Percentiles rank a stretch among this genome's conserved stretches.
Conservation (phyloP, 2,888 invertebrate genomes). For the Trachelus iudaicus region DNA sequence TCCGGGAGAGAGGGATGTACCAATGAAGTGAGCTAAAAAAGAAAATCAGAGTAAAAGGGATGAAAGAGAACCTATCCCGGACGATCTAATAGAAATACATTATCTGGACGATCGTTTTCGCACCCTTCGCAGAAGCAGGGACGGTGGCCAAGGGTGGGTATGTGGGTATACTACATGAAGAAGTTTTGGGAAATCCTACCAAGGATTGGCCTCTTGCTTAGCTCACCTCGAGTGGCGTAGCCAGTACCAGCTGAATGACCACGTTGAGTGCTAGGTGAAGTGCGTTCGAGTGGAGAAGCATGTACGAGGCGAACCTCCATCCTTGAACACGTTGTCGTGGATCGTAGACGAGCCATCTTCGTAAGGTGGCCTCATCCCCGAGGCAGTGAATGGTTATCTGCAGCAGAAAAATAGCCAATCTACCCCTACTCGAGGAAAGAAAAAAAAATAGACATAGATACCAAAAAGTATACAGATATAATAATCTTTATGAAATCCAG, state of each 20-base stretch:
- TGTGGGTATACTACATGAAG: background rate
- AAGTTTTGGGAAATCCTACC: background rate
- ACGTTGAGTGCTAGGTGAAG: slow-evolving; percentile 83
- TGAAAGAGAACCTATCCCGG: background rate
- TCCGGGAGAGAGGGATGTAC: background rate
- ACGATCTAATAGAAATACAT: background rate
- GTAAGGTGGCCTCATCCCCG: slow-evolving; percentile 53
- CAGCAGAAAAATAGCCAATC: slow-evolving; percentile 25
- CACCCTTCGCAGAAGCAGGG: background rate
- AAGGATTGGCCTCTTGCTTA: slow-evolving; percentile 15
- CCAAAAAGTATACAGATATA: background rate
- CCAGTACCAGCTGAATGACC: slow-evolving; percentile 72
- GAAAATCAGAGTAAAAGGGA: background rate
- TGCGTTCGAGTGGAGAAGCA: slow-evolving; percentile 81
- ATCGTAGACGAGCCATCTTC: slow-evolving; percentile 70
- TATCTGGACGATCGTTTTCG: background rate
- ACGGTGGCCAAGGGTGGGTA: background rate
- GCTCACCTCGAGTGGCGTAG: slow-evolving; percentile 61
- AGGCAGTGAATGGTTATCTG: slow-evolving; percentile 61
- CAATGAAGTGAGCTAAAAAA: background rate
- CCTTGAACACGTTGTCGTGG: slow-evolving; percentile 75
- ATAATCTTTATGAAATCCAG: background rate
- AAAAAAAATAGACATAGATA: background rate
- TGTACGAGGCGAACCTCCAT: slow-evolving; percentile 86
- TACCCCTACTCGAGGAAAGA: background rate